Base-by-base conservation (phyloP, 2,888 invertebrate genomes). In the Smittia aterrima region DNA sequence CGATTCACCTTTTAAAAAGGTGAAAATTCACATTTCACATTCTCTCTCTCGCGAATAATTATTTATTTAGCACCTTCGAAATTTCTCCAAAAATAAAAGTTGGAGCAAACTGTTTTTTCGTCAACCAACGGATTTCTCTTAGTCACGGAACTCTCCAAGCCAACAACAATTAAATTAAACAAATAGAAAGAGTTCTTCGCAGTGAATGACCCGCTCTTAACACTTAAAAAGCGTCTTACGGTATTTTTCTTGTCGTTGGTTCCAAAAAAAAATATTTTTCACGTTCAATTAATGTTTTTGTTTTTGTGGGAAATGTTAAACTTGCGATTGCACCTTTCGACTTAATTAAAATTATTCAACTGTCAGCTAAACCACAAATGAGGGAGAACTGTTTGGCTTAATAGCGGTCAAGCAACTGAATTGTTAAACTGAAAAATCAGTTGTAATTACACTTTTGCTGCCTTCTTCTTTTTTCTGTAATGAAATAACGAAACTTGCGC, bases 341-440 rank as follows among this genome's bases (percentile, higher is more conserved):
- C 16, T 47, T 47, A 47, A 47, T 47, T 58, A 58, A 58, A 58
- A 58, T 58, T 47, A 16, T 2, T 47, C 47, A 22, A 58, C 9
- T 22, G 58, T 58, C 58, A 58, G 58, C 58, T 3, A 18, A 58
- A 22, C 22, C 58, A 3, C n/a, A 13, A 58, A 11, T 11, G 13
- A 47, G 16, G 22, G 7, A 20, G 58, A 58, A 64, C 64, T 25
- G 25, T 9, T 20, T 25, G 27, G 20, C 64, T 64, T 64, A 6
- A 27, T n/a, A 9, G 22, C 27, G 27, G 27, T 64, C 27, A 64
- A 24, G n/a, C 25, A 27, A 64, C 64, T 64, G 64, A 64, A 25
- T 64, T 27, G 27, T 58, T 16, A 18, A 64, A 58, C 24, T 64
- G 64, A 64, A 64, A 58, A 64, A 64, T 64, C 58, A n/a, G 25